Conservation (phyloP, 2,113 vertebrate genomes). For the Stigmatopora nigra region DNA sequence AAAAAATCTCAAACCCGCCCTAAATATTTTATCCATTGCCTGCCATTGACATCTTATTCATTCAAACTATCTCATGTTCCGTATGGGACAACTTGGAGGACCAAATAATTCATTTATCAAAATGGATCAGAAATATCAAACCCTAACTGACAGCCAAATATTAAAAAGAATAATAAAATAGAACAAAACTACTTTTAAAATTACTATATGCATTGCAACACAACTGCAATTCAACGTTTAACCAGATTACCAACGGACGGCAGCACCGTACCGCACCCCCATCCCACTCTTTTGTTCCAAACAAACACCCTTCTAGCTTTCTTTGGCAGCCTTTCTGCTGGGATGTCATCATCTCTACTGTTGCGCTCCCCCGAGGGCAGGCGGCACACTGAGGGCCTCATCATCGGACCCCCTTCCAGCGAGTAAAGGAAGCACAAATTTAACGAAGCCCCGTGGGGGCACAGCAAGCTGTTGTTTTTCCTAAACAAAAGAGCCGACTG, state of each 20-base stretch:
- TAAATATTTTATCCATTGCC: too few species aligned
- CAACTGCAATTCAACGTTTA: conserved; percentile 35
- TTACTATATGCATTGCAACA: too few species aligned
- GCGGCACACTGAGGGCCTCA: conserved; percentile 47
- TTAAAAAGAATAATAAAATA: not conserved
- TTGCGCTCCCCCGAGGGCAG: conserved; percentile 14
- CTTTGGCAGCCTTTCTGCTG: conserved; percentile 4
- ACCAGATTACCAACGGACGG: conserved; percentile 28
- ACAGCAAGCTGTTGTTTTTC: conserved; percentile 66
- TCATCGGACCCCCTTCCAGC: conserved; percentile 29
- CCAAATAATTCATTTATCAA: too few species aligned
- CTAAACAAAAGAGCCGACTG: conserved; percentile 29
- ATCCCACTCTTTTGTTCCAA: not conserved
- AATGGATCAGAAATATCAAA: too few species aligned
- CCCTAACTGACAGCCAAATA: too few species aligned
- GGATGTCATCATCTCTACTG: conserved; percentile 41
- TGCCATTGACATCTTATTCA: too few species aligned
- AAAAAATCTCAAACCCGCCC: too few species aligned
- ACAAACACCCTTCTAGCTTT: not conserved
- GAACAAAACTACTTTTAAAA: not conserved
- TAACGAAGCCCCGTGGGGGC: conserved; percentile 70
- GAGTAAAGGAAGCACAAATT: conserved; percentile 44
- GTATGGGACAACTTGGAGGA: too few species aligned
- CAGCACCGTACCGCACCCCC: conserved; percentile 20
- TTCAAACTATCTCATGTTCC: too few species aligned